Base-by-base conservation (phyloP, 2,797 vertebrate genomes). In the Phylloscopus collybita region DNA sequence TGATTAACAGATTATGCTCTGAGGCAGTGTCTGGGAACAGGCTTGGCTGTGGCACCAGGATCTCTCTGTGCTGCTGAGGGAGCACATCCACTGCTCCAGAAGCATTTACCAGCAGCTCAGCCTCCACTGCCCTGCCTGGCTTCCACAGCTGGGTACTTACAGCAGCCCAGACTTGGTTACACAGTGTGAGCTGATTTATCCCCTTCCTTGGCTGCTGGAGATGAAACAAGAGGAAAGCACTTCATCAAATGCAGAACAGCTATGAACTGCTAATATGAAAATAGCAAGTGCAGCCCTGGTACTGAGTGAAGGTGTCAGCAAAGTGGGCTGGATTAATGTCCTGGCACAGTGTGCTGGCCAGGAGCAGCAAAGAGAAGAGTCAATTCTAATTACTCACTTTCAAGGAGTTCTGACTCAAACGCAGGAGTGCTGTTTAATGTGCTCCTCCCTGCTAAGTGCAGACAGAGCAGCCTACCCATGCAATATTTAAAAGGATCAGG, bases 211-310 rank as follows among this genome's bases (percentile, higher is more conserved):
- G 76, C 44, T 74, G 80, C 82, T 65, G 45, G 47, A 88, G 80
- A 60, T 53, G 88, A 70, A 96, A 60, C 44, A 56, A 69, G 73
- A 93, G 47, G 53, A 76, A 79, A 81, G 80, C 90, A 56, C 86
- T 86, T 62, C 71, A 88, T 84, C 83, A 93, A 84, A 57, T 1
- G 5, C 51, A 73, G 62, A 93, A 44, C 1, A 7, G 59, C 80
- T 59, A 21, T 21, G 72, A 94, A 54, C 38, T 78, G 50, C 80
- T 66, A 29, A 30, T 20, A 21, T 5, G 56, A 69, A 79, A 90
- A 66, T 3, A 79, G 73, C 70, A 79, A 81, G 67, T 22, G 47
- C 60, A 74, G 89, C n/a, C 30, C 70, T 62, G 76, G 54, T 11
- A 75, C 1, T 1, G 3, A 26, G 80, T 32, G 50, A 65, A 79